Conservation (phyloP, 2,888 invertebrate species). For the Ctenicera cuprea region DNA sequence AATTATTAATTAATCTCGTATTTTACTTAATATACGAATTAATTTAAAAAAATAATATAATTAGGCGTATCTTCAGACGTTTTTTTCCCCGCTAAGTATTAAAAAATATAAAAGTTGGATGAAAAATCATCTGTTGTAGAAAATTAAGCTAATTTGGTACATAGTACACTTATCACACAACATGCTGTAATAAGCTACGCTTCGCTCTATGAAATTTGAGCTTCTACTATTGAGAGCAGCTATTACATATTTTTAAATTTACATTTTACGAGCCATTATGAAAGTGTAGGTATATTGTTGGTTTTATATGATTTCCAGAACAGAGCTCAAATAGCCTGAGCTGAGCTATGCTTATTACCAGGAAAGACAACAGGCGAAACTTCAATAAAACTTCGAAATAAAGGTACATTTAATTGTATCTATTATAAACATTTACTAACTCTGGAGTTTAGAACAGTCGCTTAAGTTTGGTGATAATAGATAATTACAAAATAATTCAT, state of each 20-base stretch:
- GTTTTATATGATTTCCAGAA: neutral
- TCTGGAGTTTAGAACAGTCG: conserved; percentile 51
- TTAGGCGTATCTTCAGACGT: neutral
- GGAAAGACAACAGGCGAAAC: conserved; percentile 39
- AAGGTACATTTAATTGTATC: conserved; percentile 37
- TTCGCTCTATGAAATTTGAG: conserved; percentile 37
- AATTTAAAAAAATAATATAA: no score
- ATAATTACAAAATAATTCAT: conserved; percentile 45
- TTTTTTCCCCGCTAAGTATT: neutral
- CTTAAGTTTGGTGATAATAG: conserved; percentile 46
- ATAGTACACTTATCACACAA: conserved; percentile 23
- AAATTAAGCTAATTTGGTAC: conserved; percentile 25
- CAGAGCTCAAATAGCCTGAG: conserved; percentile 31
- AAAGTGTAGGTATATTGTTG: neutral
- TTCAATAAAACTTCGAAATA: conserved; percentile 26
- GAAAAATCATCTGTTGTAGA: conserved; percentile 27
- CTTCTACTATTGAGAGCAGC: neutral
- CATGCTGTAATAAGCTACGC: conserved; percentile 25
- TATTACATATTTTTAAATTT: conserved; percentile 11
- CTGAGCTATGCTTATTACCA: conserved; percentile 38
- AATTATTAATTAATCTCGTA: no score
- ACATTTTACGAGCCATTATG: neutral
- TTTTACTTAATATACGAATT: no score
- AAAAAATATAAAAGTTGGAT: no score
- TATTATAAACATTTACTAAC: conserved; percentile 47